Base-by-base conservation (phyloP, 64 coral and sea anemone genomes). In the Pocillopora damicornis region DNA sequence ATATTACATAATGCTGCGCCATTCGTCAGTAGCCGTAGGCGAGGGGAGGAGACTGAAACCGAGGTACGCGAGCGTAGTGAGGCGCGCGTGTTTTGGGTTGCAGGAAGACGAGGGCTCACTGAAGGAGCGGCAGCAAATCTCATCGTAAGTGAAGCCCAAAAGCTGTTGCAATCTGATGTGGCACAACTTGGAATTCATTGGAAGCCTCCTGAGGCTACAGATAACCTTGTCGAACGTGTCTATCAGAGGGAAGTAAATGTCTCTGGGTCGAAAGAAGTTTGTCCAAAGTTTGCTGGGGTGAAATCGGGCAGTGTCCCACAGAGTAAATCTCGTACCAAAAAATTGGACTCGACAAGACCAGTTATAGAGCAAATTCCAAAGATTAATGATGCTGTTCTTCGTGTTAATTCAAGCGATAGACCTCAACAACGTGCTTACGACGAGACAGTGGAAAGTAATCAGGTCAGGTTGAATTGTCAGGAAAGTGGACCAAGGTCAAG, bases 111-210 rank as follows among this genome's bases (percentile, higher is more conserved):
- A 37, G 97, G 90, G 3, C 75, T 99, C 30, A 95, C 93, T 64
- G 90, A 93, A 37, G 79, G 23, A 11, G 91, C 87, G 15, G 97
- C 93, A 9, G 97, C 93, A 22, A 77, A 69, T 34, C 62, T 90
- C 2, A 93, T 99, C 35, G 60, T 99, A 9, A 4, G 15, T 67
- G 93, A 99, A 80, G 97, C 97, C 0, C 87, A 92, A 64, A 64
- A 86, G 37, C 62, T 90, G 17, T 37, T 99, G 22, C 88, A 99
- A 45, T 86, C 92, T 63, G 97, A 99, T 76, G 97, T 88, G 18
- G 93, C 90, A 25, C 90, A 91, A 35, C 85, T 99, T n/a, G 97
- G 97, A 23, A 93, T 99, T 37, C 20, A 89, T 9, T 99, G 97
- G 97, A 92, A 90, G 76, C 90, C 90, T 11, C 74, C 91, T 7